Conservation (phyloP, 2,113 vertebrate genomes). For the Phyllostomus hastatus region DNA sequence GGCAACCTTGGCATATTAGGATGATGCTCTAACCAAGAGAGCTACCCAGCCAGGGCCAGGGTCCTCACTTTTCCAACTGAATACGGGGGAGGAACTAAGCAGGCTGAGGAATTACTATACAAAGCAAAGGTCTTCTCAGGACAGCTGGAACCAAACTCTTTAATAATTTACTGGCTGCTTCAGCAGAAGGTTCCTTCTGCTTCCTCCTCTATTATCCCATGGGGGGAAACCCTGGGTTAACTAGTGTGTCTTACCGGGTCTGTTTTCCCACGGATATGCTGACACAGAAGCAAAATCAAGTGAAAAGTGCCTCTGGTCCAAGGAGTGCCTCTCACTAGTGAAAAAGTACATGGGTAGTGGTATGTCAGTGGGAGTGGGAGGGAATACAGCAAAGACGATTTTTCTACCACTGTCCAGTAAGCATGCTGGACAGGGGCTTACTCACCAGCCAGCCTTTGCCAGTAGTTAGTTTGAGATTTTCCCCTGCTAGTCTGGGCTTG, state of each 20-base stretch:
- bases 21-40: too few species aligned
- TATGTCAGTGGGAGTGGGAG: not conserved
- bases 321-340: not conserved
- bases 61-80: not conserved
- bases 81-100: not conserved
- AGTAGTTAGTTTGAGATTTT: constrained; percentile 93
- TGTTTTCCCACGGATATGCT: not conserved
- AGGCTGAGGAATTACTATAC: not conserved
- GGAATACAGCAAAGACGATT: not conserved
- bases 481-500: constrained; percentile 87
- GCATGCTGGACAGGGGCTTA: not conserved
- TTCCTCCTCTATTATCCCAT: not conserved
- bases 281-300: not conserved
- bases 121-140: not conserved
- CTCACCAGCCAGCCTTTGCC: constrained; percentile 98
- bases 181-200: not conserved
- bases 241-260: not conserved
- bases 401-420: not conserved
- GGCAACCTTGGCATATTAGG: too few species aligned
- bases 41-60: too few species aligned
- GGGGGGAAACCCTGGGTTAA: not conserved
- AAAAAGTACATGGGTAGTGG: not conserved
- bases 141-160: not conserved
- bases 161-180: not conserved
- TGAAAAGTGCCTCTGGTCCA: not conserved